phyloP scores from a whole-genome alignment of 1,140 invertebrate species.

The Amyelois transitella region DNA sequence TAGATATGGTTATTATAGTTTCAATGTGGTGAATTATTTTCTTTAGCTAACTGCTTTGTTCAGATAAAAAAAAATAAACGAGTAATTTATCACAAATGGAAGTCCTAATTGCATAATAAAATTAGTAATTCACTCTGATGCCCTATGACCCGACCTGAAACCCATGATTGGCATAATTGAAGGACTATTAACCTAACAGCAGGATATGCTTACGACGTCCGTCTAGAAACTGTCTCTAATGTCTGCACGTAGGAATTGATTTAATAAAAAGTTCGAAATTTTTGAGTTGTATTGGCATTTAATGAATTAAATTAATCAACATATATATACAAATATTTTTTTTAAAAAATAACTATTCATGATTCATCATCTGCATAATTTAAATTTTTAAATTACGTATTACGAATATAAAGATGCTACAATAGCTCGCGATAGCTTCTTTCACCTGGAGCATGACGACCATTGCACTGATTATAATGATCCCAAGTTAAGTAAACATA shows the following conservation, averaged over 20 bases:
- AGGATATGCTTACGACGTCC: conserved; percentile 37
- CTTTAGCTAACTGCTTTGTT: too few relatives aligned
- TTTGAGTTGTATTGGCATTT: too few relatives aligned
- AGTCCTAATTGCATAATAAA: conserved; percentile 7
- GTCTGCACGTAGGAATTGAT: too few relatives aligned
- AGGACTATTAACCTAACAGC: conserved; percentile 45
- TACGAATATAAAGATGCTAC: background rate
- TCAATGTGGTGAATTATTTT: too few relatives aligned
- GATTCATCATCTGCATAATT: background rate
- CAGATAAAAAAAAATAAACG: too few relatives aligned
- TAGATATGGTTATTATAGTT: background rate
- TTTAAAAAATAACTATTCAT: too few relatives aligned
- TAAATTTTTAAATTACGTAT: background rate
- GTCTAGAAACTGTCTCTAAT: conserved; percentile 13
- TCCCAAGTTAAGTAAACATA: conserved; percentile 6
- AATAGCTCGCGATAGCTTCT: background rate
- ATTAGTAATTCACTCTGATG: conserved; percentile 32
- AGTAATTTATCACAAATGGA: too few relatives aligned
- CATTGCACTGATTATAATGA: conserved; percentile 15
- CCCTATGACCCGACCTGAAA: conserved; percentile 36
- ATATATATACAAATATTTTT: too few relatives aligned
- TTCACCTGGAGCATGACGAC: background rate
- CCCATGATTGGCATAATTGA: conserved; percentile 34
- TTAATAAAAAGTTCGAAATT: too few relatives aligned
- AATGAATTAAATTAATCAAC: too few relatives aligned